Evolutionary conservation across 2,888 invertebrate genomes (phyloP).

Genomic region (Sphinx pinastri): DNA sequence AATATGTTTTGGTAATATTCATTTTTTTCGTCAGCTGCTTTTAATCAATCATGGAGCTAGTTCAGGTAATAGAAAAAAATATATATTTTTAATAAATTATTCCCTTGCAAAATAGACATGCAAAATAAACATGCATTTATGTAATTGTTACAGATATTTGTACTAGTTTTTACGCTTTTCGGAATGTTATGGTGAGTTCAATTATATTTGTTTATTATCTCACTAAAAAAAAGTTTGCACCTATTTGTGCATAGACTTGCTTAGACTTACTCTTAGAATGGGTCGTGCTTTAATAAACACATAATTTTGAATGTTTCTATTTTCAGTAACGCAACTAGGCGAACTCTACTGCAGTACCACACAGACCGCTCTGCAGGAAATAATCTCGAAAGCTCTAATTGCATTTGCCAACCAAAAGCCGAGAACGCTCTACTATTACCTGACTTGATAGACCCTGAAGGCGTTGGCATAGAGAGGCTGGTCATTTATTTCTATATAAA

Average conservation of each 20-base stretch:
- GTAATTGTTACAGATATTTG: conserved; percentile 18
- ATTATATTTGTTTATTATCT: not conserved
- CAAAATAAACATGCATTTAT: not conserved
- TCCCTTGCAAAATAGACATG: too few relatives aligned
- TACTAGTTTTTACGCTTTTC: not conserved
- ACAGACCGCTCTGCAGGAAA: not conserved
- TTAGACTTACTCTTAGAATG: too few relatives aligned
- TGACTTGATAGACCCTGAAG: conserved; percentile 26
- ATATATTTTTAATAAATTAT: too few relatives aligned
- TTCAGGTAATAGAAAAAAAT: conserved; percentile 9
- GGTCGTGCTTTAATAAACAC: not conserved
- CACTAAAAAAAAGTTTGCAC: too few relatives aligned
- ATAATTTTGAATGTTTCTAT: not conserved
- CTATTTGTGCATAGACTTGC: too few relatives aligned
- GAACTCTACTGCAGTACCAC: not conserved
- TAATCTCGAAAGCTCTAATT: not conserved
- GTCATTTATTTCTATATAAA: conserved; percentile 61
- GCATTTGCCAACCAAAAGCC: conserved; percentile 15
- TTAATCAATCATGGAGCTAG: not conserved
- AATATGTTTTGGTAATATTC: not conserved
- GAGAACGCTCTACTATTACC: not conserved
- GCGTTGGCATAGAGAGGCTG: conserved; percentile 51
- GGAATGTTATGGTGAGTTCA: conserved; percentile 16
- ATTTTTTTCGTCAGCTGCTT: not conserved
- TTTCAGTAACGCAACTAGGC: conserved; percentile 10